Evolutionary conservation across 2,888 invertebrate genomes (phyloP), one percentile per base, ranked within the genome.

Genomic region (Rhabditoides inermis): DNA sequence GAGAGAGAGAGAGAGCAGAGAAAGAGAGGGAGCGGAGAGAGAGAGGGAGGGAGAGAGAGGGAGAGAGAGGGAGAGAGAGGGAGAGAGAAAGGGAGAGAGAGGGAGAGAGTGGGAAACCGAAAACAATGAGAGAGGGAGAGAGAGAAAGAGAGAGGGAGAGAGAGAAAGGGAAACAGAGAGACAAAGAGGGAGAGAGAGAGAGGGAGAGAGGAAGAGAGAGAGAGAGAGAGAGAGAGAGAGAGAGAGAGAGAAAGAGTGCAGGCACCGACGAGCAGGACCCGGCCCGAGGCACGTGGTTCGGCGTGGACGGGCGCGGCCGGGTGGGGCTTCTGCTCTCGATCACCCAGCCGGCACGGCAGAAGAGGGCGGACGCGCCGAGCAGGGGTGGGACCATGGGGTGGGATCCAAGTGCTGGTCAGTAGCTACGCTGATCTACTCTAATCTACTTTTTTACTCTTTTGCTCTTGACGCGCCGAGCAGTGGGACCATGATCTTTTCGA

Each of bases 251-350:
- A n/a, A n/a, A n/a, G n/a, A n/a, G n/a, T n/a, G n/a, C 30, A 69
- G 69, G 71, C 27, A 52, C 64, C n/a, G 73, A 73, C 52, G 55
- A 61, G 45, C 48, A 58, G 41, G 73, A 65, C 28, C 56, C 54
- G 3, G 66, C 62, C 2, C 56, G 61, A 23, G 73, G 73, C 28
- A 73, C 73, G 6, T 73, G 73, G 73, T 49, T 73, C 12, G 73
- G 68, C 3, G 58, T 72, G 39, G 53, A 57, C 39, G 32, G 42
- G 22, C 7, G 45, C 3, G 68, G 68, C 5, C 46, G 55, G 36
- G 42, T 68, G 18, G 70, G 70, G 26, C 63, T 61, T 52, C 39
- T 70, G 2, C 55, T 70, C 3, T 65, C 70, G 32, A 69, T 70
- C 25, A 70, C 70, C 5, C 66, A 66, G 51, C 63, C 61, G 12